Conservation (phyloP, 2,113 vertebrate species). For the Nanorana parkeri region DNA sequence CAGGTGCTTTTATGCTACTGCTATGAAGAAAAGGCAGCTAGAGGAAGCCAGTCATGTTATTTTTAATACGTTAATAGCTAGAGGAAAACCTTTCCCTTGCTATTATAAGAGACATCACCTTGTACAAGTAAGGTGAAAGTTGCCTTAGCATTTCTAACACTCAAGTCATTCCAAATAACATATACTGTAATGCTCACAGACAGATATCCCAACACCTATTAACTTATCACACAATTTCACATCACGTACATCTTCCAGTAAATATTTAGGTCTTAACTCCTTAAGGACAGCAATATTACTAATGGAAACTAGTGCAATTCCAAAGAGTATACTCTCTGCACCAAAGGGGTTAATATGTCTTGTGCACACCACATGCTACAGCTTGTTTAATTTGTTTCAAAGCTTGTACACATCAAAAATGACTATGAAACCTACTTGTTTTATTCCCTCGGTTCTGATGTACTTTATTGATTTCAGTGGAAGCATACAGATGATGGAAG, state of each 20-base stretch:
- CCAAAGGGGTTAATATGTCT: slow-evolving; percentile 21
- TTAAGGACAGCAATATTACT: neutral
- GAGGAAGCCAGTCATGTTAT: neutral
- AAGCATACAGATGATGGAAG: slow-evolving; percentile 36
- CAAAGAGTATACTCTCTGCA: neutral
- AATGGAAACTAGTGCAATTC: neutral
- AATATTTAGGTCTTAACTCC: slow-evolving; percentile 18
- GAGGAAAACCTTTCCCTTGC: slow-evolving; percentile 15
- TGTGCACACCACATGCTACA: slow-evolving; percentile 29
- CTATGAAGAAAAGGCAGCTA: neutral
- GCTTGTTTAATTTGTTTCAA: slow-evolving; percentile 46
- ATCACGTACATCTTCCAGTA: neutral
- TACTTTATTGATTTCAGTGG: slow-evolving; percentile 34
- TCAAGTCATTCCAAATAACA: slow-evolving; percentile 7
- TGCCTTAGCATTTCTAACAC: slow-evolving; percentile 15
- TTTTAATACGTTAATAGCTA: slow-evolving; percentile 22
- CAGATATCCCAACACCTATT: slow-evolving; percentile 52
- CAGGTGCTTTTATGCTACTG: neutral
- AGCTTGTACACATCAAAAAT: slow-evolving; percentile 37
- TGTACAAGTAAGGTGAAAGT: slow-evolving; percentile 38
- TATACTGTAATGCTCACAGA: slow-evolving; percentile 35
- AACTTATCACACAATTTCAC: slow-evolving; percentile 42
- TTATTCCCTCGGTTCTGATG: slow-evolving; percentile 40
- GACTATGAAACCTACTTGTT: slow-evolving; percentile 40
- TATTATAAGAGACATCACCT: slow-evolving; percentile 33